A percentile compares a stretch with the other conserved stretches of the same genome.
Evolutionary conservation across 1,140 invertebrate genomes (phyloP).

Genomic region (Archivesica marissinica): DNA sequence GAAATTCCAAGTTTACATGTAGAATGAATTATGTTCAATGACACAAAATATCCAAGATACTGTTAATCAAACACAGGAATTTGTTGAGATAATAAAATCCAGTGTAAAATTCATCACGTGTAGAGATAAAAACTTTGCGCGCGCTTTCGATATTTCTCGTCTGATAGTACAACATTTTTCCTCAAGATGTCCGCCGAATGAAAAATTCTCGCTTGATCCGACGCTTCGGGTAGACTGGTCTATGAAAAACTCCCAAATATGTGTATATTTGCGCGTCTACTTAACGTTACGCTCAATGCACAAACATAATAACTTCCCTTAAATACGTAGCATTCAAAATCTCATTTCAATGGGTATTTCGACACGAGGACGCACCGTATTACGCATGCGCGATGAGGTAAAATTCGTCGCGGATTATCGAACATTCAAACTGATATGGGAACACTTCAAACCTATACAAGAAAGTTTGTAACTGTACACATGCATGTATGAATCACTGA

Average conservation of each 20-base stretch:
- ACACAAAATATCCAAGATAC: slow-evolving; percentile 12
- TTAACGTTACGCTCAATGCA: slow-evolving; percentile 11
- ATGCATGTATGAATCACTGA: background rate
- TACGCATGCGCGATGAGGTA: slow-evolving; percentile 43
- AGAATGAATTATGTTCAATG: background rate
- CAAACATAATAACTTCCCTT: slow-evolving; percentile 39
- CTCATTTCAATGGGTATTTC: slow-evolving; percentile 31
- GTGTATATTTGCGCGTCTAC: slow-evolving; percentile 56
- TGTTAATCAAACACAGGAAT: background rate
- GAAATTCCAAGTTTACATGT: slow-evolving; percentile 2
- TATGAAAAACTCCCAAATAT: slow-evolving; percentile 37
- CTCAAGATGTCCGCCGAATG: slow-evolving; percentile 4
- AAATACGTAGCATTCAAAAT: slow-evolving; percentile 36
- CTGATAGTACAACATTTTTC: background rate
- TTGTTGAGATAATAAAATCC: slow-evolving; percentile 28
- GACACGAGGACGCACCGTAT: slow-evolving; percentile 31
- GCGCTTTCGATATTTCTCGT: slow-evolving; percentile 11
- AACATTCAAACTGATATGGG: slow-evolving; percentile 37
- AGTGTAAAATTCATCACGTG: slow-evolving; percentile 7
- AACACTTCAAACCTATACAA: too few species aligned
- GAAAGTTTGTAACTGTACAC: slow-evolving; percentile 12
- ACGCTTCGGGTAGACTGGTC: slow-evolving; percentile 7
- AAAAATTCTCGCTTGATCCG: background rate
- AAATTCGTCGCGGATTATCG: slow-evolving; percentile 37
- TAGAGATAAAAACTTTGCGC: slow-evolving; percentile 36